phyloP scores from a whole-genome alignment of 2,888 invertebrate species.

The Lasioglossum zephyrum region DNA sequence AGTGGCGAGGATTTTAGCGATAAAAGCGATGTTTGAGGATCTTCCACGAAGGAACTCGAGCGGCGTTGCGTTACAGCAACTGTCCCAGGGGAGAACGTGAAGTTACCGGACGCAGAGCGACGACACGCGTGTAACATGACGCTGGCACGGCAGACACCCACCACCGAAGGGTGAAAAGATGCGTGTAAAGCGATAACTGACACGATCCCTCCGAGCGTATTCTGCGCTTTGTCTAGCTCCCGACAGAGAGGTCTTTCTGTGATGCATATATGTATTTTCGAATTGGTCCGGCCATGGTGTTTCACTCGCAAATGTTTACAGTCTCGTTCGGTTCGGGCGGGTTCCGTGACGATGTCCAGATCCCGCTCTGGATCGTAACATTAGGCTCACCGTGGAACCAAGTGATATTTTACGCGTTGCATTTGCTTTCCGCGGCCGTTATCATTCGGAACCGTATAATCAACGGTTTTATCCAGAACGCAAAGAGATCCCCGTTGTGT shows the following conservation, averaged over 20 bases:
- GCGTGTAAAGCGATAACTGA: constrained; percentile 44
- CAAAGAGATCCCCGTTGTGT: background rate
- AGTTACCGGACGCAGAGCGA: background rate
- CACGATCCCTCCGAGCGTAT: constrained; percentile 32
- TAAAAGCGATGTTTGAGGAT: background rate
- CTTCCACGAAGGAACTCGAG: background rate
- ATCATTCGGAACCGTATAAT: constrained; percentile 24
- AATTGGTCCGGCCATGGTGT: constrained; percentile 28
- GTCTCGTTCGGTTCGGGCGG: background rate
- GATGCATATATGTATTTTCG: constrained; percentile 35
- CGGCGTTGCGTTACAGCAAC: constrained; percentile 4
- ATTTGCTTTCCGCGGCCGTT: constrained; percentile 23
- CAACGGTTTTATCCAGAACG: constrained; percentile 32
- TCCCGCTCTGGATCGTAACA: constrained; percentile 33
- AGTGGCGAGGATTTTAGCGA: background rate
- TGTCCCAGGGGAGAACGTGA: background rate
- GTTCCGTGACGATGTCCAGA: constrained; percentile 64
- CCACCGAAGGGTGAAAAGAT: constrained; percentile 28
- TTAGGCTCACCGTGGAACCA: background rate
- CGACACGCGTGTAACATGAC: constrained; percentile 29
- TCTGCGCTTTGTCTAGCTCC: constrained; percentile 38
- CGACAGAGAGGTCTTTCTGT: constrained; percentile 17
- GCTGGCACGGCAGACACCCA: background rate
- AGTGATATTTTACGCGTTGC: constrained; percentile 31
- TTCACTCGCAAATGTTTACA: constrained; percentile 45